These are phyloP conservation scores for Gambusia yucatana DNA, from an alignment of 2,797 vertebrate species.

Conservation along the genomic window DNA sequence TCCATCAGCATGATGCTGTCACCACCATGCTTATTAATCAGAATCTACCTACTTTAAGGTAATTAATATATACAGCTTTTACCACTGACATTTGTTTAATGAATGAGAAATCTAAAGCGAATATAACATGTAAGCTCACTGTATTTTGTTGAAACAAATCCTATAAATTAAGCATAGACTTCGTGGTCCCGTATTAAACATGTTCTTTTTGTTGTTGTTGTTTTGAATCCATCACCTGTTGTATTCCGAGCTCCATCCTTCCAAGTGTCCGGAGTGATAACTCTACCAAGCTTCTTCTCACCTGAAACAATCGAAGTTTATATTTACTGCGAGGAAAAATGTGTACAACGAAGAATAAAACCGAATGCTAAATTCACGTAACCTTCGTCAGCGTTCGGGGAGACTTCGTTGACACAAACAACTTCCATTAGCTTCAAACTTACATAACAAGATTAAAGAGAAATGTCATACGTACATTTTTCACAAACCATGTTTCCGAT, in stretches of 20 bases:
- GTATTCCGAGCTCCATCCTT: slow-evolving; percentile 98
- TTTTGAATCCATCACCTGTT: slow-evolving; percentile 83
- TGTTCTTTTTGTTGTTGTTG: not conserved
- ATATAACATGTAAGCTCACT: not conserved
- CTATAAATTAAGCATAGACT: not conserved
- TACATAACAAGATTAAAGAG: not conserved
- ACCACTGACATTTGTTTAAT: not conserved
- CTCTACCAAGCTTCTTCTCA: slow-evolving; percentile 95
- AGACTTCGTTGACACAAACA: not conserved
- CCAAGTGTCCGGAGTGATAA: slow-evolving; percentile 98
- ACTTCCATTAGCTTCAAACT: not conserved
- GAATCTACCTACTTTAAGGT: not conserved
- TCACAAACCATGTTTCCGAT: slow-evolving; percentile 80
- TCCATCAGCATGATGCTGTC: not conserved
- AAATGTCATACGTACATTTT: slow-evolving; percentile 75
- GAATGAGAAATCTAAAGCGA: not conserved
- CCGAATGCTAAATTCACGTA: slow-evolving; percentile 8
- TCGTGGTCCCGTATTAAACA: not conserved
- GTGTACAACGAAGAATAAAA: not conserved
- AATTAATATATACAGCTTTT: not conserved
- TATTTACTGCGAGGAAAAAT: not conserved
- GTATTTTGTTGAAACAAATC: not conserved
- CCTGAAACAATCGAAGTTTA: slow-evolving; percentile 75
- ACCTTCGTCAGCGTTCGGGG: not conserved
- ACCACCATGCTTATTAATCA: not conserved